phyloP scores from a whole-genome alignment of 2,888 invertebrate species.

The Cataglyphis altisquamis region DNA sequence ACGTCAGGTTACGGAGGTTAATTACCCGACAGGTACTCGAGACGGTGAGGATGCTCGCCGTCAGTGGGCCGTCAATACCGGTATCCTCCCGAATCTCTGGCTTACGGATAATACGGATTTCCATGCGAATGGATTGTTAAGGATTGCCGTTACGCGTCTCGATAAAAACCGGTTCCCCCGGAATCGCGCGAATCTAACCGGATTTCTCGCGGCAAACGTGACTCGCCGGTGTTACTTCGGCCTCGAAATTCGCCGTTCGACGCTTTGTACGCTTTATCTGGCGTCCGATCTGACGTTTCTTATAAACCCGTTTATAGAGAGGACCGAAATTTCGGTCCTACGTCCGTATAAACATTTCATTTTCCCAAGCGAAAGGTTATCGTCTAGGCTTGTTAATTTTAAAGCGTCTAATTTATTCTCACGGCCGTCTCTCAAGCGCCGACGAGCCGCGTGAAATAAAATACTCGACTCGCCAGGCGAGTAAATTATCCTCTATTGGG shows the following conservation, averaged over 20 bases:
- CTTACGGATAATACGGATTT: slow-evolving; percentile 63
- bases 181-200: slow-evolving; percentile 64
- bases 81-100: slow-evolving; percentile 68
- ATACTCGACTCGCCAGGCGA: slow-evolving; percentile 21
- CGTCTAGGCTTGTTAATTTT: slow-evolving; percentile 68
- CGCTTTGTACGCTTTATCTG: slow-evolving; percentile 66
- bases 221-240: slow-evolving; percentile 63
- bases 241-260: slow-evolving; percentile 56
- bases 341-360: slow-evolving; percentile 67
- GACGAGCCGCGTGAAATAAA: slow-evolving; percentile 51
- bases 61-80: slow-evolving; percentile 60
- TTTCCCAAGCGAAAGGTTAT: slow-evolving; percentile 70
- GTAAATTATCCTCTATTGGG: slow-evolving; percentile 63
- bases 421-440: slow-evolving; percentile 25
- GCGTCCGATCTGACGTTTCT: slow-evolving; percentile 70
- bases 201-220: slow-evolving; percentile 63
- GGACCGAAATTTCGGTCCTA: slow-evolving; percentile 58
- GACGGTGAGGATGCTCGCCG: slow-evolving; percentile 56
- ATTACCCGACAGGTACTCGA: slow-evolving; percentile 66
- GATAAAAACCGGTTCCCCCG: slow-evolving; percentile 71
- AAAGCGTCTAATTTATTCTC: slow-evolving; percentile 71
- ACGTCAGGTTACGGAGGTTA: slow-evolving; percentile 60
- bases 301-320: slow-evolving; percentile 72
- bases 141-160: slow-evolving; percentile 57
- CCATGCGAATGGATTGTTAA: slow-evolving; percentile 63